Conservation (phyloP, 2,113 vertebrate species). For the Onychorhynchus coronatus region DNA sequence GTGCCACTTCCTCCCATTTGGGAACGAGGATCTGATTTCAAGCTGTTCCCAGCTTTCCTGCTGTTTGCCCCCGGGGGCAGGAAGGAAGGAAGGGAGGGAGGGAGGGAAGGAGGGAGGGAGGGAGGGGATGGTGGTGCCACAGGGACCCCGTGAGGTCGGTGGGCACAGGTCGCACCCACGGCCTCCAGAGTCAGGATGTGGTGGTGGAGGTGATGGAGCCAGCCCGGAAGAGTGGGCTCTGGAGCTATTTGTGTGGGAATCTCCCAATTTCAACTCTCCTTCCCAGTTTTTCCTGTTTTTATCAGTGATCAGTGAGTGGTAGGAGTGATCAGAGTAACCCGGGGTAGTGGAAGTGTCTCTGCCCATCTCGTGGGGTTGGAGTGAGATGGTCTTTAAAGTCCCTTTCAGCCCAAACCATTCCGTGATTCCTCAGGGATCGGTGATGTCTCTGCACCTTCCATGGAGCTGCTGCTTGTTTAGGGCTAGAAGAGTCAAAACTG, state of each 20-base stretch:
- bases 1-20: slow-evolving; percentile 72
- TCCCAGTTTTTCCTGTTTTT: neutral
- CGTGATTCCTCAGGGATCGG: neutral
- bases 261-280: accelerated
- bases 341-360: neutral
- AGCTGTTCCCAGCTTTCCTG: slow-evolving; percentile 61
- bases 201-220: neutral
- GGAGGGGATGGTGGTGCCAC: neutral
- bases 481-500: neutral
- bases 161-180: neutral
- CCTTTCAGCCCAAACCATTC: neutral
- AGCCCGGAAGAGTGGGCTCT: neutral
- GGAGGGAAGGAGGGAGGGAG: neutral
- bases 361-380: neutral
- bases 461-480: neutral
- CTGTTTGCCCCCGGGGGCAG: slow-evolving; percentile 27
- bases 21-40: slow-evolving; percentile 67
- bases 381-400: no score
- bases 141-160: neutral
- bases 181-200: neutral
- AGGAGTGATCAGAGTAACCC: neutral
- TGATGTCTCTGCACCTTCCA: neutral
- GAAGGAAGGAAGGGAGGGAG: slow-evolving; percentile 45
- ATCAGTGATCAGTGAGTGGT: no score
- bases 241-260: accelerated